Percentiles rank a stretch among this genome's conserved stretches.
Conservation (phyloP, 2,888 invertebrate species). For the Lutraria lutraria region DNA sequence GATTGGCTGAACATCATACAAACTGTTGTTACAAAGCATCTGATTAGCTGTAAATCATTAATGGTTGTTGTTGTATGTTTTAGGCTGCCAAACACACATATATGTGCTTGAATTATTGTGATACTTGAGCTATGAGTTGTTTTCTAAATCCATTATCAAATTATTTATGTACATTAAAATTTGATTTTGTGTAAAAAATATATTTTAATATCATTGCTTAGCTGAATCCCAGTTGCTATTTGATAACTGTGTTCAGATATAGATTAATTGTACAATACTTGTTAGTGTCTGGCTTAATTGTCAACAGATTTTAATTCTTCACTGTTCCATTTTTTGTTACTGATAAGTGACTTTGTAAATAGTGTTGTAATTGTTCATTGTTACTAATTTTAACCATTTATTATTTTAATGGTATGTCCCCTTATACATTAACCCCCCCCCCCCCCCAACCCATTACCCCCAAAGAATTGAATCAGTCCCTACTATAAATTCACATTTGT, state of each 20-base stretch:
- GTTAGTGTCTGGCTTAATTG: not conserved
- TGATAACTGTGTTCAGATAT: not conserved
- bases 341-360: not conserved
- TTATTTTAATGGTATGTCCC: not conserved
- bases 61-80: not conserved
- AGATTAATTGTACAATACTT: not conserved
- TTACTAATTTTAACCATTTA: not conserved
- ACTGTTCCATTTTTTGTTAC: not conserved
- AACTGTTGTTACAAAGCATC: not conserved
- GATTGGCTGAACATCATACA: too few relatives aligned
- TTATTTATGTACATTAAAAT: not conserved
- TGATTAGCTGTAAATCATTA: not conserved
- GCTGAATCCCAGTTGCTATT: not conserved
- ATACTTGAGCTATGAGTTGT: constrained; percentile 5
- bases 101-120: not conserved
- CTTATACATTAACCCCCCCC: not conserved
- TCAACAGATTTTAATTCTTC: not conserved
- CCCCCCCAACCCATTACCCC: not conserved
- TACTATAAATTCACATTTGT: not conserved
- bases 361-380: not conserved
- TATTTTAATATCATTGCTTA: constrained; percentile 7
- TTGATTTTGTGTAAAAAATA: not conserved
- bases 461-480: not conserved
- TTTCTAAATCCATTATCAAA: not conserved
- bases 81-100: not conserved